phyloP scores from a whole-genome alignment of 2,797 vertebrate species.

The Clamator glandarius region DNA sequence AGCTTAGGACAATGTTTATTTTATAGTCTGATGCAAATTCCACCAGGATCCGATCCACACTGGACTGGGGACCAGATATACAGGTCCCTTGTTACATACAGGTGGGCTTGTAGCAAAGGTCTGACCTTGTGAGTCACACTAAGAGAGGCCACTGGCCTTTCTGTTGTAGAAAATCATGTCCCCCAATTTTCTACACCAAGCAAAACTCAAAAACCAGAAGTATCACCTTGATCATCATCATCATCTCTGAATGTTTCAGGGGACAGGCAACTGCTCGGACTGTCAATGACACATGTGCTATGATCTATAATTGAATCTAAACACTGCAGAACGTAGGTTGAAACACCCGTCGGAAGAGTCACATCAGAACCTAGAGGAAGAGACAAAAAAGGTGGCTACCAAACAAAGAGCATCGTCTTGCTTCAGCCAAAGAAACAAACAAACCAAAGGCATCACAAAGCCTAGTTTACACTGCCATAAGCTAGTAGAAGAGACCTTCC shows the following conservation, averaged over 20 bases:
- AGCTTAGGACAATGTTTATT: background rate
- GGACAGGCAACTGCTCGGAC: slow-evolving; percentile 71
- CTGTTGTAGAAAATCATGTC: background rate
- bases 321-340: slow-evolving; percentile 72
- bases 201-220: background rate
- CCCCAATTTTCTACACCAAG: background rate
- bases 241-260: slow-evolving; percentile 86
- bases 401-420: background rate
- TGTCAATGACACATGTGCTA: slow-evolving; percentile 17
- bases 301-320: slow-evolving; percentile 52
- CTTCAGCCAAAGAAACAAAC: background rate
- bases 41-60: background rate
- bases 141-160: background rate
- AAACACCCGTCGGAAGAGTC: slow-evolving; percentile 75
- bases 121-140: background rate
- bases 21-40: background rate
- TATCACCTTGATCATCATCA: slow-evolving; percentile 70
- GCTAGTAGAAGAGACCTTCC: background rate
- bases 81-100: background rate
- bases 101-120: background rate
- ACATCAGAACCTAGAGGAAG: slow-evolving; percentile 60
- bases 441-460: background rate
- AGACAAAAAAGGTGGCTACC: background rate
- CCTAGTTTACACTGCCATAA: background rate
- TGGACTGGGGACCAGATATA: background rate